Conservation (phyloP, 2,888 invertebrate genomes). For the Polydrusus cervinus region DNA sequence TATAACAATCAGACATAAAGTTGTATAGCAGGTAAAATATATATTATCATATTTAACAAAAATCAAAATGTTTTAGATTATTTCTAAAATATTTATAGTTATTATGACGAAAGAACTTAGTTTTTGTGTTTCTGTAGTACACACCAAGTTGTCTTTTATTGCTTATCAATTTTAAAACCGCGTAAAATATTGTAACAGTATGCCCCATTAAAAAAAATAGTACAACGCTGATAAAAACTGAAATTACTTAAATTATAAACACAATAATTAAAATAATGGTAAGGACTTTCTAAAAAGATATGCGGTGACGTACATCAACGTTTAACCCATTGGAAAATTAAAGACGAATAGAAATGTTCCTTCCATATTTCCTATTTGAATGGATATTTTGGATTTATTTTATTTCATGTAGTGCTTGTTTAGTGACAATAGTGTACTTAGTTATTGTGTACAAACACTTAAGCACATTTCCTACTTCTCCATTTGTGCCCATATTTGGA, state of each 20-base stretch:
- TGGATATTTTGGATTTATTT: not conserved
- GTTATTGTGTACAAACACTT: constrained; percentile 23
- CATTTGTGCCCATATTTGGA: constrained; percentile 41
- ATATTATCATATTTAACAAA: no score
- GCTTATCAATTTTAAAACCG: no score
- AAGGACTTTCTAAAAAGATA: not conserved
- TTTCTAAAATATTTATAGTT: no score
- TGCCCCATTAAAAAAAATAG: not conserved
- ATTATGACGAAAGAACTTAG: not conserved
- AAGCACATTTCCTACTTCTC: constrained; percentile 40
- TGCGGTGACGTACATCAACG: not conserved
- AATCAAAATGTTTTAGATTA: no score
- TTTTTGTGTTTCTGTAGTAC: not conserved
- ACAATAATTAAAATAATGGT: not conserved
- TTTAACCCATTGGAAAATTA: not conserved
- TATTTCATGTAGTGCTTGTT: not conserved
- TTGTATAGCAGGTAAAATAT: no score
- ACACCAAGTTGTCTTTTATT: no score
- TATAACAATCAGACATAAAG: not conserved
- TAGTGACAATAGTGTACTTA: not conserved
- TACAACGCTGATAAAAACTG: not conserved
- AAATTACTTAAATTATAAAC: not conserved
- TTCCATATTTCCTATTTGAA: not conserved
- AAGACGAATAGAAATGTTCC: not conserved
- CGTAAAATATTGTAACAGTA: not conserved